These are phyloP conservation scores for Liolophura sinensis DNA, from an alignment of 1,140 invertebrate genomes.

Conservation along the genomic window DNA sequence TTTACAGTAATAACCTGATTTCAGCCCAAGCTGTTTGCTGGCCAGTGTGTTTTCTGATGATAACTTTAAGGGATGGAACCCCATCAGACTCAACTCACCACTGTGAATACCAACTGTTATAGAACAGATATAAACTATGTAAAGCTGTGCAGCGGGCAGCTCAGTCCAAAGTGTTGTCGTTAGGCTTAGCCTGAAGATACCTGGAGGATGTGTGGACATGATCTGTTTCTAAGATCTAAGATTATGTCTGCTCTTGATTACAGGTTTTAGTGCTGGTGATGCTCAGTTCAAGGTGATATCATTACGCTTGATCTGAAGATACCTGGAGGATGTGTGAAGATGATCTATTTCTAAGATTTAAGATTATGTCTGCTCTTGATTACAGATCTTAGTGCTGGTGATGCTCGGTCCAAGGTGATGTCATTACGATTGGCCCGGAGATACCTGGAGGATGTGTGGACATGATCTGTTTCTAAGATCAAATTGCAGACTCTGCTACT, in stretches of 20 bases:
- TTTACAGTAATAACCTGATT: too few relatives aligned
- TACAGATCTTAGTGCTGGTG: conserved; percentile 42
- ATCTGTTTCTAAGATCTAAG: too few relatives aligned
- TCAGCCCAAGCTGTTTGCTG: too few relatives aligned
- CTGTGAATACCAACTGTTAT: too few relatives aligned
- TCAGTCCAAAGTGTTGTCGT: conserved; percentile 14
- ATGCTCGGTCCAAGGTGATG: conserved; percentile 51
- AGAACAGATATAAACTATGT: too few relatives aligned
- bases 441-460: conserved; percentile 62
- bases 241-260: conserved; percentile 14
- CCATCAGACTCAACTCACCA: too few relatives aligned
- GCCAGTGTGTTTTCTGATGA: too few relatives aligned
- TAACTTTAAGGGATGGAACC: too few relatives aligned
- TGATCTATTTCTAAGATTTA: too few relatives aligned
- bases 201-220: conserved; percentile 61
- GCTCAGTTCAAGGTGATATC: conserved; percentile 12
- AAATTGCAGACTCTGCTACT: too few relatives aligned
- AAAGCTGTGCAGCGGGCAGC: background rate
- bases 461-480: conserved; percentile 30
- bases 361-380: conserved; percentile 11
- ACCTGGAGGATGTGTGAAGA: conserved; percentile 61
- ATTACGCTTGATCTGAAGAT: conserved; percentile 51
- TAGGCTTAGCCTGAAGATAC: conserved; percentile 55
- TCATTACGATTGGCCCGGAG: conserved; percentile 51
- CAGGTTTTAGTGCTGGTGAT: conserved; percentile 46